phyloP scores from a whole-genome alignment of 2,113 vertebrate species.

The Mastomys natalensis region DNA sequence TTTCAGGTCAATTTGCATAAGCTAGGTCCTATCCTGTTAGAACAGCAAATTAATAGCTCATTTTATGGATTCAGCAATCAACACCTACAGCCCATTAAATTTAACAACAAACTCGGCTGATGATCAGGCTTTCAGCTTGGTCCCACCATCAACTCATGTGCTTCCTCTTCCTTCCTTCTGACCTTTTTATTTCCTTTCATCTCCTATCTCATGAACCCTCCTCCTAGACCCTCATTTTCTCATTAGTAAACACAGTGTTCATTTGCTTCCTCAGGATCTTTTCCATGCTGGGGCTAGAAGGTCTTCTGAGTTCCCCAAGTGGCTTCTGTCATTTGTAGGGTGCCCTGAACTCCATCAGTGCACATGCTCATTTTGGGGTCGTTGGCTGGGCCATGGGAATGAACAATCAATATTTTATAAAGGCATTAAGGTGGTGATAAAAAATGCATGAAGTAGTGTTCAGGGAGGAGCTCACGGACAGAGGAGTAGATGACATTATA shows the following conservation, averaged over 20 bases:
- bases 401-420: constrained; percentile 88
- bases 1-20: constrained; percentile 87
- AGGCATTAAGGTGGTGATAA: constrained; percentile 85
- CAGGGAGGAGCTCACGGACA: constrained; percentile 82
- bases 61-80: constrained; percentile 88
- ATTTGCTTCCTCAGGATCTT: constrained; percentile 77
- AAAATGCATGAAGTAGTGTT: constrained; percentile 86
- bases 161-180: constrained; percentile 71
- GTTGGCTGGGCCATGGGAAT: constrained; percentile 77
- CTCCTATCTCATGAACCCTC: constrained; percentile 48
- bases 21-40: constrained; percentile 81
- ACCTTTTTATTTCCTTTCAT: constrained; percentile 78
- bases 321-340: constrained; percentile 54
- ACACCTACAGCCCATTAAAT: constrained; percentile 87
- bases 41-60: constrained; percentile 89
- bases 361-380: constrained; percentile 77
- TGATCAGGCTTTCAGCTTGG: constrained; percentile 75
- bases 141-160: constrained; percentile 66
- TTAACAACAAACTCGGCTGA: constrained; percentile 84
- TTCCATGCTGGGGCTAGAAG: constrained; percentile 58
- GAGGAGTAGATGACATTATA: constrained; percentile 83
- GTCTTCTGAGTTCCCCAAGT: constrained; percentile 42
- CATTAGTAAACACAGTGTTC: constrained; percentile 77
- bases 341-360: constrained; percentile 47
- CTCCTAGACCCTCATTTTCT: constrained; percentile 73